These are phyloP conservation scores for Onychorhynchus coronatus DNA, from an alignment of 2,113 vertebrate genomes.

Conservation along the genomic window DNA sequence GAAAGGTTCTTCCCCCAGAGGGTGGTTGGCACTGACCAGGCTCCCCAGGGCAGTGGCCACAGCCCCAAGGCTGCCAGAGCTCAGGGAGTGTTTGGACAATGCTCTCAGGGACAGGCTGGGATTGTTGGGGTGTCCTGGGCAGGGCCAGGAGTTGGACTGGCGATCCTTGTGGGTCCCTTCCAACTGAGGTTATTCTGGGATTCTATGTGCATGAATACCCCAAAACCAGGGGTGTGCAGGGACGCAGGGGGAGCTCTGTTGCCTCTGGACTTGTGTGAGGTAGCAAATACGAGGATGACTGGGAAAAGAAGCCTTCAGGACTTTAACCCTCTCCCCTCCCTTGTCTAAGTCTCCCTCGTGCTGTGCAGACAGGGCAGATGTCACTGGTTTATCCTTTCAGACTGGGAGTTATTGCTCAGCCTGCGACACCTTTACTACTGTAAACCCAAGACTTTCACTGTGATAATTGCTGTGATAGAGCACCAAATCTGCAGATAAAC, in stretches of 20 bases:
- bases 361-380: background rate
- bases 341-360: background rate
- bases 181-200: background rate
- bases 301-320: background rate
- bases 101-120: background rate
- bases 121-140: background rate
- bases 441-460: background rate
- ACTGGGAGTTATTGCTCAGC: background rate
- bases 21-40: background rate
- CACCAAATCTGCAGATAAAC: background rate
- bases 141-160: background rate
- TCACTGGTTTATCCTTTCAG: background rate
- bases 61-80: background rate
- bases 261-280: background rate
- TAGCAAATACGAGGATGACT: background rate
- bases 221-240: background rate
- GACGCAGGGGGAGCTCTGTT: background rate
- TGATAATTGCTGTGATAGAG: background rate
- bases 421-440: background rate
- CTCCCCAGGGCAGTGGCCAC: background rate
- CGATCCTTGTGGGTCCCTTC: background rate
- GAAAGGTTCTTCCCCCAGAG: background rate
- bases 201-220: rapidly evolving
- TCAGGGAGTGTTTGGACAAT: rapidly evolving
- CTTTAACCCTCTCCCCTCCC: background rate